phyloP scores from a whole-genome alignment of 2,113 vertebrate species.

The Arenaria interpres region DNA sequence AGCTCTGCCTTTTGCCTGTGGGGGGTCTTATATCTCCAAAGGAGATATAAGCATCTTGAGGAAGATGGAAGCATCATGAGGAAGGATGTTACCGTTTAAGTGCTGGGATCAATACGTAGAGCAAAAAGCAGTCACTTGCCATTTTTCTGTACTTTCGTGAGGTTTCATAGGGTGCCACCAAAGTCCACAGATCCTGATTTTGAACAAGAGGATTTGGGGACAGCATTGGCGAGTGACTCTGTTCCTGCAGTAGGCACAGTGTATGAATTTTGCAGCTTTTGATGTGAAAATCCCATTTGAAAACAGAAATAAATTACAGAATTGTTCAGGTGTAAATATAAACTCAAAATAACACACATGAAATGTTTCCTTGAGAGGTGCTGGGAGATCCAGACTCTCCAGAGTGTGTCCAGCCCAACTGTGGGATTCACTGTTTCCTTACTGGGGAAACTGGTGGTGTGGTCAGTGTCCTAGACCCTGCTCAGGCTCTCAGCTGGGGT shows the following conservation, averaged over 20 bases:
- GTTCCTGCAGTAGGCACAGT: background rate
- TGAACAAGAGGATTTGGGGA: background rate
- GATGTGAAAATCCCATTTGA: background rate
- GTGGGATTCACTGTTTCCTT: background rate
- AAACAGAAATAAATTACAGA: background rate
- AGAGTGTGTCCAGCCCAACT: background rate
- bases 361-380: background rate
- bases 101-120: background rate
- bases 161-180: background rate
- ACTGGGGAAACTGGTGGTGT: background rate
- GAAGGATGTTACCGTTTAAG: background rate
- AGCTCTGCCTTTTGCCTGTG: background rate
- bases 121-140: background rate
- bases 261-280: background rate
- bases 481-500: background rate
- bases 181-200: background rate
- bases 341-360: background rate
- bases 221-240: background rate
- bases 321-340: background rate
- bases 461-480: background rate
- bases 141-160: background rate
- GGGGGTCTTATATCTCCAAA: background rate
- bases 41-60: no score
- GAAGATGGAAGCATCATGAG: no score
- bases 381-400: background rate